Evolutionary conservation across 2,888 invertebrate genomes (phyloP), one percentile per base, ranked within the genome.

Genomic region (Mechanitis mazaeus): DNA sequence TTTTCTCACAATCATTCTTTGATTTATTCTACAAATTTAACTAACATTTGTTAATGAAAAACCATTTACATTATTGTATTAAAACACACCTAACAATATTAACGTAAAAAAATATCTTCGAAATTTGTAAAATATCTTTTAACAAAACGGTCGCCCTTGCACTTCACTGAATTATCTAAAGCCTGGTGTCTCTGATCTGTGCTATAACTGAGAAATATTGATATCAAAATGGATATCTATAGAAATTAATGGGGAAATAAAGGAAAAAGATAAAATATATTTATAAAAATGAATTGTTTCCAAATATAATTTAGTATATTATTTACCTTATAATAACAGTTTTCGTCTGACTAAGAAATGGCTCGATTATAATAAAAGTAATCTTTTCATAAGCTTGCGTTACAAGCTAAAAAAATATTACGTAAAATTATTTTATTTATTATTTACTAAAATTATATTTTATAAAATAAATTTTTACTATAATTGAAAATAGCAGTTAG

Each of bases 121-220:
- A 65, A 71, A 60, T 68, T 66, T 1, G 66, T 61, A 47, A 64
- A 72, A 60, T 72, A 72, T 65, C 72, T 64, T 42, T 61, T 68
- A 20, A 70, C 62, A 3, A 64, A 35, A 56, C 64, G 64, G 20
- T 70, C 70, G 5, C 70, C 68, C n/a, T 42, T 20, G 53, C 45
- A 42, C 6, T 65, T 56, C 9, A 70, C 69, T 11, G 64, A 50
- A n/a, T 59, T 31, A 45, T 68, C 68, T 45, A 72, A 28, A 9
- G 60, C 64, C 45, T 63, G 60, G 11, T 68, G 42, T 3, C 67
- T 60, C 0, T 35, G 56, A 50, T 64, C 59, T 28, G 72, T 71
- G 1, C 61, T 57, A 7, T 65, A 60, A 35, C 72, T 72, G 67
- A 31, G 20, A 69, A 69, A 47, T 28, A 28, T 33, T 20, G 20